Base-by-base conservation (phyloP, 2,888 invertebrate genomes). In the Hirtodrosophila alboralis region DNA sequence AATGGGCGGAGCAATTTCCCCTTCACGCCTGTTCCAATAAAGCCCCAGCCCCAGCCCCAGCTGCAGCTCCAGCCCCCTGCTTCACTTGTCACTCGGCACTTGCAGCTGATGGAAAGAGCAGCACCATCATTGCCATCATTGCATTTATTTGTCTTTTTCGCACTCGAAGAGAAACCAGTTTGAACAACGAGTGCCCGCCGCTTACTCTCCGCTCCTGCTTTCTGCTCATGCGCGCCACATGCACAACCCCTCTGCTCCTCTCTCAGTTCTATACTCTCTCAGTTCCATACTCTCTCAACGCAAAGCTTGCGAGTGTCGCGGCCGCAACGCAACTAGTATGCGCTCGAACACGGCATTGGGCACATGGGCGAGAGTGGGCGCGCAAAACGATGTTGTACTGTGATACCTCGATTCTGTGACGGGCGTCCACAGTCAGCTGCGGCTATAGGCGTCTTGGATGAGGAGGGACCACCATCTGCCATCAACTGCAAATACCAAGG, bases 271-370 rank as follows among this genome's bases (percentile, higher is more conserved):
- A 1, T 23, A 34, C 52, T 38, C 57, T 18, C 18, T 18, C 43
- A 30, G 31, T 9, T 21, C 43, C 12, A 36, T 53, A 47, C 3
- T 51, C 58, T 18, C 18, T 18, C 3, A 18, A 4, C 18, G 18
- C 44, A 16, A 34, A 54, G 41, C 57, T 23, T 8, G n/a, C 8
- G 47, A 30, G 33, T 10, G 28, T 38, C 13, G 44, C 56, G 51
- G 54, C 58, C 56, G 54, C 87, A 89, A 89, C 76, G 73, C 87
- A 89, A 89, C 90, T 88, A 89, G 89, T 89, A 88, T 90, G 89
- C 89, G 89, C 87, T 90, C 88, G 88, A 89, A 88, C 90, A 86
- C 83, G 87, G 88, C 79, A 87, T 87, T 79, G 89, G 86, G 87
- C 87, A 87, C 89, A 81, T 72, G 71, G 72, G 80, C 80, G 73